Evolutionary conservation across 92 coral and sea anemone species (phyloP).

Genomic region (Zoanthus solanderi): DNA sequence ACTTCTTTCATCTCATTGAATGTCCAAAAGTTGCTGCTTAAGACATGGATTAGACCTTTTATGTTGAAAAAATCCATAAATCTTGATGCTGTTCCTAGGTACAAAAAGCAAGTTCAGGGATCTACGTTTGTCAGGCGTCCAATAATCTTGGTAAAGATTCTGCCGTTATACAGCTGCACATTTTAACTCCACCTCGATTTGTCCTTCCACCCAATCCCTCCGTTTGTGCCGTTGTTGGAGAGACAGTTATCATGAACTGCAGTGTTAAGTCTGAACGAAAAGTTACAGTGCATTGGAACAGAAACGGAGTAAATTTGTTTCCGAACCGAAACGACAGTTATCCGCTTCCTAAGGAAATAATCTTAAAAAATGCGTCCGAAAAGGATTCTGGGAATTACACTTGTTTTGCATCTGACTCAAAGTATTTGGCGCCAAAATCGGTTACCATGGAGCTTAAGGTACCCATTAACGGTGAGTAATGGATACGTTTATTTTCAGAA

Average conservation of each 20-base stretch:
- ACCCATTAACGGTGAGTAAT: slow-evolving; percentile 10
- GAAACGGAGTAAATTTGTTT: not conserved
- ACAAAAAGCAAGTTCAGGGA: slow-evolving; percentile 19
- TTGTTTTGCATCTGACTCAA: slow-evolving; percentile 26
- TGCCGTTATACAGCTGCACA: slow-evolving; percentile 10
- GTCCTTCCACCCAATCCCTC: slow-evolving; percentile 9
- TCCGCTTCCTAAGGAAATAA: not conserved
- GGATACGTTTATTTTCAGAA: not conserved
- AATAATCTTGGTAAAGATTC: slow-evolving; percentile 26
- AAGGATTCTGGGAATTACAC: slow-evolving; percentile 33
- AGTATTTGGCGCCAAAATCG: slow-evolving; percentile 12
- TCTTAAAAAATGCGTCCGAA: slow-evolving; percentile 16
- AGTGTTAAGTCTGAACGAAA: slow-evolving; percentile 18
- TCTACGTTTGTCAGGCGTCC: slow-evolving; percentile 40
- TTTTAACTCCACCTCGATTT: slow-evolving; percentile 14
- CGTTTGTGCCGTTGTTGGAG: slow-evolving; percentile 9
- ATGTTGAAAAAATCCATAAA: not conserved
- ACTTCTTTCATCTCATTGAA: not conserved
- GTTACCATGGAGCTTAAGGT: slow-evolving; percentile 43
- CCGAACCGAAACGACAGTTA: not conserved
- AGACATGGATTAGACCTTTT: too few relatives aligned
- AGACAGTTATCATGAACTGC: slow-evolving; percentile 12
- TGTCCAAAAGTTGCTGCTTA: not conserved
- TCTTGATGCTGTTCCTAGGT: not conserved
- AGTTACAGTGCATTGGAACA: not conserved